Evolutionary conservation across 2,888 invertebrate genomes (phyloP), one percentile per base, ranked within the genome.

Genomic region (Nymphalis polychloros): DNA sequence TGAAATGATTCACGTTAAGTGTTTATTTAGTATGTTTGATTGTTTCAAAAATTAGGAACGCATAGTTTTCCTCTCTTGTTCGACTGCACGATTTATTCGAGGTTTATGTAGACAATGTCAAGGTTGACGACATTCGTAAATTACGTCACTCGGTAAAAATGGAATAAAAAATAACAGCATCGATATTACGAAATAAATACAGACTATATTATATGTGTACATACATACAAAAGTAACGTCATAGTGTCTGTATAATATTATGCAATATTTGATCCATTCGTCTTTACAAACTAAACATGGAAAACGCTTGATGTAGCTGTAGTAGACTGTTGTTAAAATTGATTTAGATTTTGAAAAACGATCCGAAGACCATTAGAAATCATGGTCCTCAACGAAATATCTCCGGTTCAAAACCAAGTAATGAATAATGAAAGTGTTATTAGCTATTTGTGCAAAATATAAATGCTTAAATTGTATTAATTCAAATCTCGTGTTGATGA

Each of bases 91-190:
- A 0, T 19, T 20, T 50, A 19, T 50, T n/a, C 50, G 50, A 10
- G 27, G 10, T 27, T 20, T 27, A 27, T 53, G 17, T 53, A 35
- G 35, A 53, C 68, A 70, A 67, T 67, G 70, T 70, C 70, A 70
- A 70, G 67, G 70, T 62, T 46, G 48, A 47, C 61, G 61, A 67
- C 67, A 62, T 52, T 70, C 60, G 53, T 59, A 57, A 61, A 53
- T 53, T 53, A 53, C 23, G 16, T 52, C 52, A 52, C 52, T 52
- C 50, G n/a, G 13, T 50, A 50, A 50, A 50, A 50, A 20, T 50
- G 8, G 19, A 20, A 50, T 50, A n/a, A 19, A 50, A 50, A 50
- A 20, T n/a, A 50, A 50, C 19, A n/a, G 8, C 10, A n/a, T 50
- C 50, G 50, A 19, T 41, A 41, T 41, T 20, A 41, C 23, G 35